These are phyloP conservation scores for Hydrozoanthus tunicans DNA, from an alignment of 64 coral and sea anemone species.

Conservation along the genomic window DNA sequence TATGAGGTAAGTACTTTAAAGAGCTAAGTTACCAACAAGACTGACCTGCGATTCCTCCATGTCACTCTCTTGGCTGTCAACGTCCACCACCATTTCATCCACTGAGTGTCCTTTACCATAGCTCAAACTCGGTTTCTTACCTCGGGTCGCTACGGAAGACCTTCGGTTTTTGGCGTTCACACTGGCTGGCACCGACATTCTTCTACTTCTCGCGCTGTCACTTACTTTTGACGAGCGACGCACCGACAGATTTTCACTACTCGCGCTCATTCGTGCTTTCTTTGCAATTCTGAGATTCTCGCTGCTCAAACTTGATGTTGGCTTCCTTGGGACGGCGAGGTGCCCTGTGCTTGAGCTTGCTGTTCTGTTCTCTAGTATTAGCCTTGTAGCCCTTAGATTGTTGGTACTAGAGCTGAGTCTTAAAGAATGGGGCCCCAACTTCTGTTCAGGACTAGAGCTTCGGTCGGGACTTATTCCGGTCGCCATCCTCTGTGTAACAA, in stretches of 20 bases:
- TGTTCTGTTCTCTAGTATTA: not conserved
- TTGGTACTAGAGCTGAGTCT: slow-evolving; percentile 31
- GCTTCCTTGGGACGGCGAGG: slow-evolving; percentile 23
- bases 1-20: not conserved
- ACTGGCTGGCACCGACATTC: slow-evolving; percentile 2
- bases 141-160: not conserved
- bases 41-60: slow-evolving; percentile 45
- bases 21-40: not conserved
- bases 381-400: slow-evolving; percentile 7
- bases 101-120: slow-evolving; percentile 1
- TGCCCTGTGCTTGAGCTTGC: slow-evolving; percentile 6
- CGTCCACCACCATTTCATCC: slow-evolving; percentile 9
- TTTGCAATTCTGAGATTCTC: slow-evolving; percentile 26
- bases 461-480: not conserved
- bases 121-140: not conserved
- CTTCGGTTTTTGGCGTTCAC: slow-evolving; percentile 1
- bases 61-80: slow-evolving; percentile 38
- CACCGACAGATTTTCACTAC: slow-evolving; percentile 45
- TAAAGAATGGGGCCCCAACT: not conserved
- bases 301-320: slow-evolving; percentile 1
- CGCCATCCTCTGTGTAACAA: slow-evolving; percentile 19
- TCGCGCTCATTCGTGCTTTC: slow-evolving; percentile 37
- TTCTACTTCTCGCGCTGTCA: not conserved
- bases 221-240: not conserved
- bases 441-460: not conserved